A percentile compares a stretch with the other conserved stretches of the same genome.
These are phyloP conservation scores for Cairina moschata DNA, from an alignment of 2,113 vertebrate genomes.

Conservation along the genomic window DNA sequence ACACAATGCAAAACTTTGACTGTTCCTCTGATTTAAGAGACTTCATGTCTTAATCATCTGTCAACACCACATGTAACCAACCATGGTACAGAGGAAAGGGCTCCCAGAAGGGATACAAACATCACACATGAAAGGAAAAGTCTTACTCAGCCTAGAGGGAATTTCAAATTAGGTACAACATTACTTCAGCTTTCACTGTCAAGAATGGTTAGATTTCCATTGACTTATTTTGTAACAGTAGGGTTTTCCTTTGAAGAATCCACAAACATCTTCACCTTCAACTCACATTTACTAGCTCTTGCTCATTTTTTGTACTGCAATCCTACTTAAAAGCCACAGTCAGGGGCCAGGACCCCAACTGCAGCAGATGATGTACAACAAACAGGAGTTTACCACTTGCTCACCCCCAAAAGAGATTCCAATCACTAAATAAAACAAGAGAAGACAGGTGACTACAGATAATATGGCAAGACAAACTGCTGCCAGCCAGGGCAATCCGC, in stretches of 20 bases:
- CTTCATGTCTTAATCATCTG: constrained; percentile 73
- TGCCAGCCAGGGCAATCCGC: fast-evolving
- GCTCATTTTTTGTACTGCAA: fast-evolving
- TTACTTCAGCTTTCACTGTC: constrained; percentile 34
- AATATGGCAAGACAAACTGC: not conserved
- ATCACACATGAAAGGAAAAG: constrained; percentile 44
- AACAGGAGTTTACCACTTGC: not conserved
- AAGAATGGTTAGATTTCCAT: constrained; percentile 28
- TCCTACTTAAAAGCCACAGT: not conserved
- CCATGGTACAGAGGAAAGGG: constrained; percentile 16
- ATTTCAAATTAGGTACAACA: constrained; percentile 67
- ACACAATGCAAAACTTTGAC: not conserved
- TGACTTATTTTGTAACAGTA: constrained; percentile 30
- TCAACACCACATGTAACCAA: constrained; percentile 19
- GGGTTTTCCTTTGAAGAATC: constrained; percentile 34
- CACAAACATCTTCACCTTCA: constrained; percentile 49
- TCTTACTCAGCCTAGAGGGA: constrained; percentile 63
- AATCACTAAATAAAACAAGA: fast-evolving
- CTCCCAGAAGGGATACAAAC: constrained; percentile 59
- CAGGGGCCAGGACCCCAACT: not conserved
- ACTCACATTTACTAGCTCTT: not conserved
- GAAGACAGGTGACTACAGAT: not conserved
- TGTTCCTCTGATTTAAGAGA: constrained; percentile 36
- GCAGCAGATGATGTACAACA: not conserved
- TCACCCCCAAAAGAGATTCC: not conserved